Conservation (phyloP, 2,797 vertebrate species). For the Trachops cirrhosus region DNA sequence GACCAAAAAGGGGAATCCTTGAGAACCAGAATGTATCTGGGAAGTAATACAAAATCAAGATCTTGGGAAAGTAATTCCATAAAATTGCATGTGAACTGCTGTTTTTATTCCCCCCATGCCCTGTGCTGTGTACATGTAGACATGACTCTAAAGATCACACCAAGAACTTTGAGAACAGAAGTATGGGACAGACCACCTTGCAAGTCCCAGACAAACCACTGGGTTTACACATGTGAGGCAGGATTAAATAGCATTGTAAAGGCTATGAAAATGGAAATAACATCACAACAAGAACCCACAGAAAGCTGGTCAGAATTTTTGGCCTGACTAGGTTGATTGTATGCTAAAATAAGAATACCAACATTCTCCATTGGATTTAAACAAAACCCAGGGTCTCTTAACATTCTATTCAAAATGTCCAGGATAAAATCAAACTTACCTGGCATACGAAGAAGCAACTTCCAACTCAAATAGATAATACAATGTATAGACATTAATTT, state of each 20-base stretch:
- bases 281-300: background rate
- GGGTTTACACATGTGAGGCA: background rate
- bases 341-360: constrained; percentile 11
- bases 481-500: background rate
- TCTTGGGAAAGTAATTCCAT: background rate
- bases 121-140: background rate
- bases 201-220: background rate
- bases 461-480: background rate
- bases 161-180: background rate
- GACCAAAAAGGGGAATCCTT: background rate
- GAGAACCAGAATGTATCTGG: background rate
- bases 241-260: background rate
- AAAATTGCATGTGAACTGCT: background rate
- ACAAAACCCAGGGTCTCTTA: background rate
- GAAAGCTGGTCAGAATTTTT: constrained; percentile 32
- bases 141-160: background rate
- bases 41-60: background rate
- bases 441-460: background rate
- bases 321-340: background rate
- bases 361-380: constrained; percentile 6
- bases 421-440: constrained; percentile 20
- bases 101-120: background rate
- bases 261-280: constrained; percentile 11
- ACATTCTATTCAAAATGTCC: constrained; percentile 12
- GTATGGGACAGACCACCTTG: background rate